Percentiles rank a stretch among this genome's conserved stretches.
Conservation (phyloP, 2,797 vertebrate genomes). For the Furcifer pardalis region DNA sequence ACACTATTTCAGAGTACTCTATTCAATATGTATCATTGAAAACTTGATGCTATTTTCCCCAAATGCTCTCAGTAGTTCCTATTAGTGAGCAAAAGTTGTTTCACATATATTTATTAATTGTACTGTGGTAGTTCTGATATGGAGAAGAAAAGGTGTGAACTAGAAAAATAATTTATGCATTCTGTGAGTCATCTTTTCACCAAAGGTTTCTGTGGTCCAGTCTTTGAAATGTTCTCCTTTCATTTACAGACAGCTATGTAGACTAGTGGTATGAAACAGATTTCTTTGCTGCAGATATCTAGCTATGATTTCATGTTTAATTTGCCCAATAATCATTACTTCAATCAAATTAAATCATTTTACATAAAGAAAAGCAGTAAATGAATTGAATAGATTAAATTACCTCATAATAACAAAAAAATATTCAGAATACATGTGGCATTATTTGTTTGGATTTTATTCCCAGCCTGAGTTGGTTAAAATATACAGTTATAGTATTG, state of each 20-base stretch:
- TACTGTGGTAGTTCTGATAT: no score
- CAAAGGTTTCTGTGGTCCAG: slow-evolving; percentile 42
- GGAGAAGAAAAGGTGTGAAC: no score
- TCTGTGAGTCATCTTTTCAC: slow-evolving; percentile 22
- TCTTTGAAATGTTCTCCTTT: slow-evolving; percentile 10
- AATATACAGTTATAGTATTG: background rate
- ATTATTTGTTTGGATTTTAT: slow-evolving; percentile 25
- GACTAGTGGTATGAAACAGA: slow-evolving; percentile 20
- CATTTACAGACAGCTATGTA: background rate
- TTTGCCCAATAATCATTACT: slow-evolving; percentile 51
- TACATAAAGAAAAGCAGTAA: slow-evolving; percentile 49
- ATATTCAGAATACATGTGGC: background rate
- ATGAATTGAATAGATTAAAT: slow-evolving; percentile 42
- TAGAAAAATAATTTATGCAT: slow-evolving; percentile 28
- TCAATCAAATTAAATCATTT: slow-evolving; percentile 36
- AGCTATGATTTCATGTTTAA: slow-evolving; percentile 38
- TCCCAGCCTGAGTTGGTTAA: background rate
- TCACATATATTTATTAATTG: no score
- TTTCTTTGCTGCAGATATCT: slow-evolving; percentile 44
- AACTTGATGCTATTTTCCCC: no score
- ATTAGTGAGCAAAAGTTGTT: no score
- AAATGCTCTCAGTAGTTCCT: no score
- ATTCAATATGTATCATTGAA: no score
- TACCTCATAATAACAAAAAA: background rate
- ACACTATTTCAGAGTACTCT: no score